These are phyloP conservation scores for Passer montanus DNA, from an alignment of 2,113 vertebrate genomes.

Conservation along the genomic window DNA sequence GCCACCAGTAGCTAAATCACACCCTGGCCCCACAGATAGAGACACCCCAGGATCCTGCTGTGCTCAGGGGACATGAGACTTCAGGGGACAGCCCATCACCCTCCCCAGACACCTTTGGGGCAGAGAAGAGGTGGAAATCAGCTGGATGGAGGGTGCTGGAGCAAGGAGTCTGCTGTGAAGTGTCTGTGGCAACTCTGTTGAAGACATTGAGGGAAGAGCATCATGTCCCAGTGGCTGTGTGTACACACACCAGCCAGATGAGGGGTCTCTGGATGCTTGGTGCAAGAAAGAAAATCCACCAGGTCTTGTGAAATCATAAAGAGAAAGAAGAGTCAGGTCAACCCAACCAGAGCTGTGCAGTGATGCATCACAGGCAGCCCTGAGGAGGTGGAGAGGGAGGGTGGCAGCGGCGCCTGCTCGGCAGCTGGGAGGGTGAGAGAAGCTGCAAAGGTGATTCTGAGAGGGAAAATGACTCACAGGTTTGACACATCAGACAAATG, in stretches of 20 bases:
- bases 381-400: background rate
- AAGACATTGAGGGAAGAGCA: accelerated
- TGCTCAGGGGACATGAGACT: accelerated
- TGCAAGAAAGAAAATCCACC: background rate
- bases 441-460: background rate
- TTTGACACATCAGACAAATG: background rate
- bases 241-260: background rate
- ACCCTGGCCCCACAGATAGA: background rate
- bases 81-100: background rate
- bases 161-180: background rate
- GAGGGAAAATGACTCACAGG: constrained; percentile 5
- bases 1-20: background rate
- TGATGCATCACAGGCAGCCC: background rate
- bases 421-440: background rate
- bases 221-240: accelerated
- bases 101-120: background rate
- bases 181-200: accelerated
- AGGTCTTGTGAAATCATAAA: background rate
- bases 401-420: accelerated
- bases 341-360: background rate
- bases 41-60: background rate
- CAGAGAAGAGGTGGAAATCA: background rate
- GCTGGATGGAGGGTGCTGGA: background rate
- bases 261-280: background rate
- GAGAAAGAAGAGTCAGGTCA: background rate